Evolutionary conservation across 2,113 vertebrate species (phyloP), one percentile per base, ranked within the genome.

Genomic region (Dicentrarchus labrax): DNA sequence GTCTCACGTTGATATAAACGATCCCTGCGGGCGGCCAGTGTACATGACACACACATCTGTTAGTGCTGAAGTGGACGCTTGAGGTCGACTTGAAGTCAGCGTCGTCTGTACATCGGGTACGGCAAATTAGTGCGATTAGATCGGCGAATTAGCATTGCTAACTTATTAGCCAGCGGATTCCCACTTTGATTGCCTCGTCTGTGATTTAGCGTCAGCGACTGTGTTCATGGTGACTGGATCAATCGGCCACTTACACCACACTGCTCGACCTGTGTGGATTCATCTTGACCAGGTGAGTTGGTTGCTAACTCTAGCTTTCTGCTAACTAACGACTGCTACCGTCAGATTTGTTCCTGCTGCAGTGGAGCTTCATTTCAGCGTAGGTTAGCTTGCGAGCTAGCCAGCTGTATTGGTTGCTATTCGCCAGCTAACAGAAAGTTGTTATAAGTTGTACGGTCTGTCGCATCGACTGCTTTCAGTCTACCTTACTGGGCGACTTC

Each of bases 131-230:
- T 83, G 76, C 48, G 30, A 62, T 72, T 70, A 86, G 56, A 51
- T 79, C 76, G 82, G 79, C 85, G 72, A 75, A 43, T 87, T 90
- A 89, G 92, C 91, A 72, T 72, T 69, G 91, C 89, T 89, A 92
- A 75, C 22, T 68, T 59, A 22, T 50, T 66, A 82, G 85, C 91
- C 79, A 84, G 80, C 83, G 83, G 76, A 17, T 72, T 73, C 72
- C 50, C 80, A 76, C 90, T 92, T 72, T 83, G 91, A 85, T 91
- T 87, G 91, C 47, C 57, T 89, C 66, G 64, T 61, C 89, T 85
- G 88, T 87, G 90, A 90, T 93, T 92, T 83, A 56, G 76, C 86
- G 59, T 36, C 72, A 38, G 72, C 48, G 64, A 24, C 45, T 47
- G 71, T 62, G 78, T 38, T 43, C 60, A 53, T 17, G 13, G 72